Percentiles rank a stretch among this genome's conserved stretches.
phyloP scores from a whole-genome alignment of 2,797 vertebrate genomes.

The Diplodus puntazzo region DNA sequence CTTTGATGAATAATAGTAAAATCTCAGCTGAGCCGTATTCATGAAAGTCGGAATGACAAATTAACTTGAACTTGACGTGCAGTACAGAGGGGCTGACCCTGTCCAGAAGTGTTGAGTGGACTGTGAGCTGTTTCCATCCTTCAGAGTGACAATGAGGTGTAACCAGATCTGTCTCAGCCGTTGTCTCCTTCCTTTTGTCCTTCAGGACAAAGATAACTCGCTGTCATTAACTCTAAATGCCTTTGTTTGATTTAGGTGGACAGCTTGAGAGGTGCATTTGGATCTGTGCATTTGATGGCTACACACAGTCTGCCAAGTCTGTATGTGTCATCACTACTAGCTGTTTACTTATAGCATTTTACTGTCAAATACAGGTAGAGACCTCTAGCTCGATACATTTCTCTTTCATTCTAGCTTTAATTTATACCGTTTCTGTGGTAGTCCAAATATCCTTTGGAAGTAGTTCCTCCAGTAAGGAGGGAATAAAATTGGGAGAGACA shows the following conservation, averaged over 20 bases:
- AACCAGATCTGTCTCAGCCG: neutral
- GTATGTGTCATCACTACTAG: neutral
- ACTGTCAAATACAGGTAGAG: neutral
- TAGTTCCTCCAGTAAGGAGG: neutral
- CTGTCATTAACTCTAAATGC: neutral
- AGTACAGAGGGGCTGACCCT: neutral
- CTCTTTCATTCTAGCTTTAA: neutral
- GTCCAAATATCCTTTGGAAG: neutral
- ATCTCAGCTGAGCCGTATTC: too few relatives aligned
- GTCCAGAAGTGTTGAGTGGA: neutral
- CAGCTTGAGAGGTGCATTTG: neutral
- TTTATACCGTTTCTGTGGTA: neutral
- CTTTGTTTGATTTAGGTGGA: slow-evolving; percentile 10
- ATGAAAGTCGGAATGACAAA: neutral
- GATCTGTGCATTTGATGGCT: slow-evolving; percentile 5
- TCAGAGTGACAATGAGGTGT: slow-evolving; percentile 1
- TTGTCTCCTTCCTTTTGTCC: slow-evolving; percentile 24
- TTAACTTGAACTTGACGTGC: neutral
- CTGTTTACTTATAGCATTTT: neutral
- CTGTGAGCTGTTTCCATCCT: neutral
- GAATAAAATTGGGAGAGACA: neutral
- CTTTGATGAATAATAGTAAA: too few relatives aligned
- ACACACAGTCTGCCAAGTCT: neutral
- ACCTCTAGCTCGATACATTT: too few relatives aligned
- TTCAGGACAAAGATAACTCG: slow-evolving; percentile 33